Evolutionary conservation across 2,797 vertebrate genomes (phyloP), one percentile per base, ranked within the genome.

Genomic region (Lepilemur ruficaudatus): DNA sequence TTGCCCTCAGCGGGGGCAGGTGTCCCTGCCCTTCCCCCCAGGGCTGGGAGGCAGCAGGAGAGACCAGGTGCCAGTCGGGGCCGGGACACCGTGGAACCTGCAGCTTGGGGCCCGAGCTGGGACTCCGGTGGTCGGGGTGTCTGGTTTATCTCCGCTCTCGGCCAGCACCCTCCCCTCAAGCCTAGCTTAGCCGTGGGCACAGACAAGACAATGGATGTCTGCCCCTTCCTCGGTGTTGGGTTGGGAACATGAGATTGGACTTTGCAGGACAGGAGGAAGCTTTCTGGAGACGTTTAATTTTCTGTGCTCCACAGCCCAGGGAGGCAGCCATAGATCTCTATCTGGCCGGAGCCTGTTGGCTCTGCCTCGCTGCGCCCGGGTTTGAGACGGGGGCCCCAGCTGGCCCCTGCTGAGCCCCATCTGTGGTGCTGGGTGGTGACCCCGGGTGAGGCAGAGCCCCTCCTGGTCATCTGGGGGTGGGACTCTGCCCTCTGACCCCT

Each of bases 31-130:
- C 55, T 78, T 2, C 23, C n/a, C 22, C 22, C 13, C 8, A 12
- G 57, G 18, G 17, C 38, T 48, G n/a, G 82, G 79, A 32, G 32
- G 30, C 35, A 9, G 65, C 32, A 8, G 81, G 41, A 52, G 55
- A 28, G 41, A 28, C n/a, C 0, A 4, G 63, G 14, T 30, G 2
- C n/a, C 43, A 0, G 1, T 46, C 18, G 35, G 15, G 25, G 30
- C 63, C 15, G 7, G 30, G 25, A 70, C 0, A 0, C 9, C n/a
- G 25, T 28, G 23, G 22, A 20, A 59, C 17, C 59, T 15, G 14
- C 13, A 2, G 46, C 50, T 17, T 63, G 43, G 17, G 28, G 22
- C 72, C 5, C 1, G 35, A 18, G n/a, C 41, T 61, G 32, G 38
- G 32, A n/a, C n/a, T 52, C 25, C 43, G 4, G 32, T 2, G 11